Evolutionary conservation across 2,797 vertebrate species (phyloP).

Genomic region (Silurus aristotelis): DNA sequence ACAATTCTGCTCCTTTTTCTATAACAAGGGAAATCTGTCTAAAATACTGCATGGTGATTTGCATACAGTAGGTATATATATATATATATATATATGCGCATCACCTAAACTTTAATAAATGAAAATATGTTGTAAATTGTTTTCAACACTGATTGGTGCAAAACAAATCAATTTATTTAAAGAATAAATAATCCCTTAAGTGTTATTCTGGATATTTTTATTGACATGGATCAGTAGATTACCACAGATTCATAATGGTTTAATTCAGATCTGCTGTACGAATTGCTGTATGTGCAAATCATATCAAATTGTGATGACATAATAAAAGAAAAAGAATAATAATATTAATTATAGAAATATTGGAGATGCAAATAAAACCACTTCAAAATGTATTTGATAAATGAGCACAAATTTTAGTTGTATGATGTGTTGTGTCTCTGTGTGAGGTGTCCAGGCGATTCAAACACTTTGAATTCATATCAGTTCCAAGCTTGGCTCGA

Average conservation of each 20-base stretch:
- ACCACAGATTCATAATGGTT: neutral
- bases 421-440: conserved; percentile 8
- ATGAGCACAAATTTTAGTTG: neutral
- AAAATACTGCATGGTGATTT: too few species aligned
- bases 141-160: neutral
- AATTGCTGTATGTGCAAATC: neutral
- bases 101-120: too few species aligned
- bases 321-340: neutral
- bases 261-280: too few species aligned
- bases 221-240: neutral
- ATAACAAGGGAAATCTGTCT: neutral
- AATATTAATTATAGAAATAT: neutral
- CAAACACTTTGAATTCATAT: conserved; percentile 39
- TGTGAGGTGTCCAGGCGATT: conserved; percentile 20
- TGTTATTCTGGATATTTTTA: neutral
- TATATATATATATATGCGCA: too few species aligned
- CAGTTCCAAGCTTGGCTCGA: conserved; percentile 40
- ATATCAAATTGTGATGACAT: neutral
- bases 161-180: neutral
- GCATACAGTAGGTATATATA: too few species aligned
- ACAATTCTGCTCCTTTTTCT: neutral
- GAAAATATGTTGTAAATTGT: too few species aligned
- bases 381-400: neutral
- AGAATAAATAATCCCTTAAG: neutral
- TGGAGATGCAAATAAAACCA: neutral